phyloP scores from a whole-genome alignment of 2,113 vertebrate species.

The Vicugna pacos region DNA sequence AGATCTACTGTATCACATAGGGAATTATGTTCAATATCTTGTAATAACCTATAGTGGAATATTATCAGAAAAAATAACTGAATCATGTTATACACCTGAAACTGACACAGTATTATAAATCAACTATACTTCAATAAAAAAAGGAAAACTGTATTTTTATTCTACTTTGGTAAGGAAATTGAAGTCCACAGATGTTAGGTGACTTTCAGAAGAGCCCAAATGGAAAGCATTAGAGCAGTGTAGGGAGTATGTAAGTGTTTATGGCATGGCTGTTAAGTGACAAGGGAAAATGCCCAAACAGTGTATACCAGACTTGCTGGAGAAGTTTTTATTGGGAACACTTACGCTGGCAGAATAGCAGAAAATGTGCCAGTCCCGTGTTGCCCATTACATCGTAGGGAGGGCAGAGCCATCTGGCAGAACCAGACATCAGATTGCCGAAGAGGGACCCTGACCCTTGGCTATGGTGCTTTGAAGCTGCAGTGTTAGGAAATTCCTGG shows the following conservation, averaged over 20 bases:
- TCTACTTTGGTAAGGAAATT: conserved; percentile 12
- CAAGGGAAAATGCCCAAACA: not conserved
- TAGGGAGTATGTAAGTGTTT: not conserved
- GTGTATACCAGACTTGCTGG: not conserved
- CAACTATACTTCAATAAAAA: not conserved
- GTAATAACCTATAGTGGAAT: not conserved
- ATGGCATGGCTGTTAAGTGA: not conserved
- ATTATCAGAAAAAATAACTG: not conserved
- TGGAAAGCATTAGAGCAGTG: not conserved
- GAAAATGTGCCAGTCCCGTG: not conserved
- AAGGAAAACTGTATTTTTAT: not conserved
- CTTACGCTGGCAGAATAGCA: not conserved
- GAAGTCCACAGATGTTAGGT: not conserved
- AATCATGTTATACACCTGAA: not conserved
- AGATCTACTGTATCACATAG: not conserved
- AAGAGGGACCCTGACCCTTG: not conserved
- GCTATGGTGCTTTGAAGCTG: not conserved
- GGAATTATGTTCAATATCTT: not conserved
- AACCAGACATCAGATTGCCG: not conserved
- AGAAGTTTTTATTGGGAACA: not conserved
- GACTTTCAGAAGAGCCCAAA: not conserved
- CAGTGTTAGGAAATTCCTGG: not conserved
- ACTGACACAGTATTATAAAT: not conserved
- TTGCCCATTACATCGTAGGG: not conserved
- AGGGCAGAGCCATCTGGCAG: not conserved